Conservation (phyloP, 2,113 vertebrate species). For the Epinephelus lanceolatus region DNA sequence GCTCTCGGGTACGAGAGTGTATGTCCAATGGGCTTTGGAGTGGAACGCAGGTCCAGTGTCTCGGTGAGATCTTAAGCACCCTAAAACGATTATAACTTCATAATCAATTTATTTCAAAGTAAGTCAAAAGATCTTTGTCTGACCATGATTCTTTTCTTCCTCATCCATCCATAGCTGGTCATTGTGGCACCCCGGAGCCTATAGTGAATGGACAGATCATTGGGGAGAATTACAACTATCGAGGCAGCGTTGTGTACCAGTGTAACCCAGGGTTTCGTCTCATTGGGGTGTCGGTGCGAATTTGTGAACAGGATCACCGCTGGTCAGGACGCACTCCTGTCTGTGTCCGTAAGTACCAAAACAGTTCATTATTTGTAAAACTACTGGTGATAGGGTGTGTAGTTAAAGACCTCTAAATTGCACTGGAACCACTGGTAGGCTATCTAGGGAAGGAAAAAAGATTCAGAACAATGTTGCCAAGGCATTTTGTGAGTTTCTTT, state of each 20-base stretch:
- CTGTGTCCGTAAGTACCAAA: conserved; percentile 95
- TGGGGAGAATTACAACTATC: conserved; percentile 96
- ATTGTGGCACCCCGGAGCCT: conserved; percentile 93
- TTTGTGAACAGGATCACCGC: conserved; percentile 97
- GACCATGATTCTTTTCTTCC: neutral
- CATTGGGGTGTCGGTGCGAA: conserved; percentile 95
- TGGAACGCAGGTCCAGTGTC: conserved; percentile 92
- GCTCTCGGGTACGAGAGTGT: conserved; percentile 95
- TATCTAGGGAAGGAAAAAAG: neutral
- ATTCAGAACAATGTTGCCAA: neutral
- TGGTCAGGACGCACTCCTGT: conserved; percentile 96
- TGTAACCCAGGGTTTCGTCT: conserved; percentile 96
- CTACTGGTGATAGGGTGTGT: neutral
- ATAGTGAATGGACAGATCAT: conserved; percentile 97
- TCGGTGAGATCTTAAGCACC: conserved; percentile 85
- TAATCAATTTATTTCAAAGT: neutral
- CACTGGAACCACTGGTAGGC: neutral
- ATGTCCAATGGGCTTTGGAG: conserved; percentile 99
- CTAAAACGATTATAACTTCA: neutral
- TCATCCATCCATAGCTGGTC: conserved; percentile 85
- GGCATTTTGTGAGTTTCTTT: too few relatives aligned
- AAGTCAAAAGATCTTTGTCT: neutral
- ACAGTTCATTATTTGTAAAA: neutral
- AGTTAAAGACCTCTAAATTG: neutral
- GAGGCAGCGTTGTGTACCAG: conserved; percentile 98